phyloP scores from a whole-genome alignment of 2,797 vertebrate species.

The Tragelaphus oryx region DNA sequence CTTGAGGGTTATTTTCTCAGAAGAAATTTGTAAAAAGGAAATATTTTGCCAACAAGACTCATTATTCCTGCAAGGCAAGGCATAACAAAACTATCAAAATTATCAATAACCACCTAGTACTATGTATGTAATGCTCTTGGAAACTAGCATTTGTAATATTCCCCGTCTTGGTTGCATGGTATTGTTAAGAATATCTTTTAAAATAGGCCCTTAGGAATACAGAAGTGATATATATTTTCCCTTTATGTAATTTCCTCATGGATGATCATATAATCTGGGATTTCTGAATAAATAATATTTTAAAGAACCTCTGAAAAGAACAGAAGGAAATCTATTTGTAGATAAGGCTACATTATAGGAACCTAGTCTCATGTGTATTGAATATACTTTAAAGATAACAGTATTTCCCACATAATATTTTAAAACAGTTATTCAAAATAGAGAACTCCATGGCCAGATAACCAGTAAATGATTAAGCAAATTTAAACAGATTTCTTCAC shows the following conservation, averaged over 20 bases:
- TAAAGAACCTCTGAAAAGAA: not conserved
- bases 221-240: not conserved
- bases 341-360: not conserved
- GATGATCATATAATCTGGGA: not conserved
- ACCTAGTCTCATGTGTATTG: accelerated
- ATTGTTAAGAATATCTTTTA: not conserved
- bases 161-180: not conserved
- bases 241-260: not conserved
- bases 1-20: not conserved
- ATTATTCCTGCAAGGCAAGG: not conserved
- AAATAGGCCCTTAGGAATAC: not conserved
- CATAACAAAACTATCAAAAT: not conserved
- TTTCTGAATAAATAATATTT: not conserved
- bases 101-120: not conserved
- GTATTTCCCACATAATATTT: not conserved
- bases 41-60: not conserved
- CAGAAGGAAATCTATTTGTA: not conserved
- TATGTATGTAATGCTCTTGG: not conserved
- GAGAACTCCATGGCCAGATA: not conserved
- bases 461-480: not conserved
- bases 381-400: not conserved
- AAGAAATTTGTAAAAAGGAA: not conserved
- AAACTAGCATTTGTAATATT: not conserved
- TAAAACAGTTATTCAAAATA: not conserved
- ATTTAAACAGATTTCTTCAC: not conserved